Evolutionary conservation across 2,797 vertebrate genomes (phyloP), one percentile per base, ranked within the genome.

Genomic region (Gorsachius magnificus): DNA sequence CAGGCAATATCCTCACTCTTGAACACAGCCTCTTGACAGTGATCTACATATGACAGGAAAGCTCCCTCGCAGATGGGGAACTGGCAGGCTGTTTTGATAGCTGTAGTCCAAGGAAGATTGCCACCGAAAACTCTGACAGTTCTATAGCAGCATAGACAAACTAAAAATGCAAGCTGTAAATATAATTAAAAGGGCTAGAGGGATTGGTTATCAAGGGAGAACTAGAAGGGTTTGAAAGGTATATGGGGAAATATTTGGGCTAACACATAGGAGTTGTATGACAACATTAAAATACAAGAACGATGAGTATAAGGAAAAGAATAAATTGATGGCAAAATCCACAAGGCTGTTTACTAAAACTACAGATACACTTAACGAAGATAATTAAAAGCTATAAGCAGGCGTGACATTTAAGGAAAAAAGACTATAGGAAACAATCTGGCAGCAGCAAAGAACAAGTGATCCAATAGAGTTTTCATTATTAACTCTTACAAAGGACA

Each of bases 231-330:
- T 69, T 93, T 90, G 72, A 95, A 86, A 95, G 88, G 93, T 93
- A 46, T 51, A 41, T 58, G 38, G 48, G 77, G 88, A 96, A 96
- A 95, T 91, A 94, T 95, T 95, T 90, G 78, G 68, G 83, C 74
- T 95, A 51, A 82, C 93, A 94, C 75, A 5, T 57, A 50, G 46
- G 65, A 81, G 28, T 48, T 95, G 69, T 96, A 29, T 35, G 70
- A 79, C 86, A 95, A 92, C 90, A 92, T 69, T 77, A 57, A 60
- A 72, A 63, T 15, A 81, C 1, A 1, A 81, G 77, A 72, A 36
- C 5, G 36, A 88, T 28, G 43, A 92, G 25, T 63, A 93, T 66
- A 43, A 35, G 58, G 66, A 41, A 69, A 79, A 80, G 63, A 91
- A 87, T 54, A 87, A 61, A 68, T 60, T 75, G 35, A 68, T 33